Evolutionary conservation across 2,113 vertebrate genomes (phyloP).

Genomic region (Eulacestoma nigropectus): DNA sequence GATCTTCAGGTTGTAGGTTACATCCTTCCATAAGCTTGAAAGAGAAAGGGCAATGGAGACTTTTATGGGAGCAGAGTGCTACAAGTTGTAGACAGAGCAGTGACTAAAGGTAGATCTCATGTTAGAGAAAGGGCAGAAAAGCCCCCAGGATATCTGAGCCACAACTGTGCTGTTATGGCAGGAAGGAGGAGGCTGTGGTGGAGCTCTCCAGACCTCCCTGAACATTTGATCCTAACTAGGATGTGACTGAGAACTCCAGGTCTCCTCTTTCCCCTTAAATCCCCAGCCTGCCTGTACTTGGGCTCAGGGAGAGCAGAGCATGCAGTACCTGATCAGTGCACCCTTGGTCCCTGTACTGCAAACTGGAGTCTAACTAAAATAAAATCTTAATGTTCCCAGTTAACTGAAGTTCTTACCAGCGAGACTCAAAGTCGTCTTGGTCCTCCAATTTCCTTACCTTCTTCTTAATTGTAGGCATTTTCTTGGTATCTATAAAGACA

Average conservation of each 20-base stretch:
- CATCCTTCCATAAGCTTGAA: slow-evolving; percentile 90
- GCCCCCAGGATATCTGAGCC: background rate
- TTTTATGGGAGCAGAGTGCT: background rate
- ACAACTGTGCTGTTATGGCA: background rate
- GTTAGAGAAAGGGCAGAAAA: background rate
- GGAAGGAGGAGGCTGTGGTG: background rate
- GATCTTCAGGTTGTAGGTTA: slow-evolving; percentile 93
- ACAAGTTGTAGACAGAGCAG: accelerated
- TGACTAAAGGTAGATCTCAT: background rate
- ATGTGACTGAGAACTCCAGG: background rate
- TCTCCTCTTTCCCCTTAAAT: background rate
- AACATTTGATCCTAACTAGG: background rate
- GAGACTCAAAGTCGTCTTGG: slow-evolving; percentile 91
- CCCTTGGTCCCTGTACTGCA: background rate
- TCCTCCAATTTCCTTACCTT: slow-evolving; percentile 96
- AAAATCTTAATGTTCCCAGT: background rate
- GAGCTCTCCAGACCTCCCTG: background rate
- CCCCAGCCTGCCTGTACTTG: background rate
- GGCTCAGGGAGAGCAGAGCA: background rate
- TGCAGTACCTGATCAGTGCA: background rate
- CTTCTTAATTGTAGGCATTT: slow-evolving; percentile 93
- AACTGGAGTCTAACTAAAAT: background rate
- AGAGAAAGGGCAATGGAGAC: background rate
- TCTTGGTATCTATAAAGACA: slow-evolving; percentile 96
- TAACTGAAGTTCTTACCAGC: slow-evolving; percentile 78